These are phyloP conservation scores for Coracopsis vasa DNA, from an alignment of 2,113 vertebrate species.

Conservation along the genomic window DNA sequence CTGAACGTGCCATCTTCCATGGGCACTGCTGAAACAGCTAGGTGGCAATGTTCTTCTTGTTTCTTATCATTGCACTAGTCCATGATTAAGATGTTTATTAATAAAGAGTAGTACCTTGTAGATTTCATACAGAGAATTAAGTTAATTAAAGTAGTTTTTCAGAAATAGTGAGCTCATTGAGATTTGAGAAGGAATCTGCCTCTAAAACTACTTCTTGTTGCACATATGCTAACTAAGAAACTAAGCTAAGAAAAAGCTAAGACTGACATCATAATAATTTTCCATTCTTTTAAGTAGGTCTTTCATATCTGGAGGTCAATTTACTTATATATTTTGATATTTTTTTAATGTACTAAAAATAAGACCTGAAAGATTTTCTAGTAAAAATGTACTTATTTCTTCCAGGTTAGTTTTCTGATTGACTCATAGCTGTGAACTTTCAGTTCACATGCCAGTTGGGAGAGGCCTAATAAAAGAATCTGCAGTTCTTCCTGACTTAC, in stretches of 20 bases:
- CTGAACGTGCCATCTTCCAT: background rate
- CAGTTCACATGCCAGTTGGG: background rate
- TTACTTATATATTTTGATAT: background rate
- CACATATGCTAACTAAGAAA: background rate
- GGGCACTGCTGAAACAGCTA: conserved; percentile 46
- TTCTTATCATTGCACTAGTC: background rate
- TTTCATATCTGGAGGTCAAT: background rate
- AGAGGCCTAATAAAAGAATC: background rate
- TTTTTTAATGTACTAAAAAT: background rate
- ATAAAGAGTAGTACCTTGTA: conserved; percentile 25
- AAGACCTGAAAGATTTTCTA: background rate
- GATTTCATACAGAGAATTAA: background rate
- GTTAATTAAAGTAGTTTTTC: conserved; percentile 49
- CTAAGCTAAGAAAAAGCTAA: background rate
- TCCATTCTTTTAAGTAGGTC: background rate
- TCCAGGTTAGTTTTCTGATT: background rate
- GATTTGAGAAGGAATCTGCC: background rate
- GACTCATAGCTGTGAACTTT: background rate
- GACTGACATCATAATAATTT: background rate
- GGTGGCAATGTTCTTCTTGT: conserved; percentile 71
- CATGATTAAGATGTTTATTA: conserved; percentile 53
- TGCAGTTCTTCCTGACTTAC: background rate
- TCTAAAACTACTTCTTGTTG: background rate
- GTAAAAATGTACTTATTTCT: background rate
- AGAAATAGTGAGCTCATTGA: background rate